These are phyloP conservation scores for Sporophila hypoxantha DNA, from an alignment of 2,113 vertebrate genomes.

Conservation along the genomic window DNA sequence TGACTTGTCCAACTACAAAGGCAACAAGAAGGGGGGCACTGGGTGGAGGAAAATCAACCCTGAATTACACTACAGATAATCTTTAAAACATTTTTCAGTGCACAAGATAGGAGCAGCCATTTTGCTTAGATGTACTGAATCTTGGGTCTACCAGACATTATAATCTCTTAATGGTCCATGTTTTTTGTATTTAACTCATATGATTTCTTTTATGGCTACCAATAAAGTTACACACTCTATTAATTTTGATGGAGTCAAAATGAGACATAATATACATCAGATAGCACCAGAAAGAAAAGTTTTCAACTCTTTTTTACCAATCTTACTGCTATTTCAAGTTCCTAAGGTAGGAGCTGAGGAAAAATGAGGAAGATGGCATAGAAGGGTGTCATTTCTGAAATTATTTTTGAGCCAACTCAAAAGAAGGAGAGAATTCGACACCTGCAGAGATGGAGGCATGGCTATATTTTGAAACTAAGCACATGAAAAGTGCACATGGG, in stretches of 20 bases:
- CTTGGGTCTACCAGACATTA: neutral
- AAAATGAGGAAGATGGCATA: neutral
- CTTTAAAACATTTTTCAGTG: neutral
- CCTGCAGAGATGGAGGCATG: neutral
- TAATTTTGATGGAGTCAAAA: neutral
- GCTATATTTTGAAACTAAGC: neutral
- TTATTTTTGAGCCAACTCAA: neutral
- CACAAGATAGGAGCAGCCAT: neutral
- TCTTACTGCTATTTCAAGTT: neutral
- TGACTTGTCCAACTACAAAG: neutral
- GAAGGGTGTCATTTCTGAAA: neutral
- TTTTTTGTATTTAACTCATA: neutral
- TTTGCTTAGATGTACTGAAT: neutral
- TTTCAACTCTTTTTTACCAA: neutral
- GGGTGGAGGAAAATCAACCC: fast-evolving
- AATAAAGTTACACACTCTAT: neutral
- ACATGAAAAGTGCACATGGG: neutral
- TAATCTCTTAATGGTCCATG: neutral
- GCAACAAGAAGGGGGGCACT: neutral
- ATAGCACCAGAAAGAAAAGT: neutral
- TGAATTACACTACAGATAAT: neutral
- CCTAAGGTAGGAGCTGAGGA: neutral
- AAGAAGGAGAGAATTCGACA: neutral
- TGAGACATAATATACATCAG: neutral
- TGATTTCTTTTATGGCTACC: neutral